Evolutionary conservation across 2,113 vertebrate species (phyloP), one percentile per base, ranked within the genome.

Genomic region (Ochotona princeps): DNA sequence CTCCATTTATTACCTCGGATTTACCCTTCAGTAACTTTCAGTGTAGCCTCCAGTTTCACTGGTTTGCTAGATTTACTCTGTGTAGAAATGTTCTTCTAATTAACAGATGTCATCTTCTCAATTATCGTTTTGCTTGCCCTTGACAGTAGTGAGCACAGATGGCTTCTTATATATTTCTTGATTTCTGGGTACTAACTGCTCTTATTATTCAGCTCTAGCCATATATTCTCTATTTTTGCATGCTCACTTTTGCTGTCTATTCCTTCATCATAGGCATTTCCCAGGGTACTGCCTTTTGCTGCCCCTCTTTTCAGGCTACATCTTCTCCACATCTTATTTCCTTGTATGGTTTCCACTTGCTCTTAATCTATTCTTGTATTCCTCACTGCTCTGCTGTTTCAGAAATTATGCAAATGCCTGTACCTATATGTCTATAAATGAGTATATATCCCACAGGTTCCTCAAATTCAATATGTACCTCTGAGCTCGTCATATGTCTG

Each of bases 61-160:
- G n/a, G 25, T 72, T 69, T 75, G 51, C 30, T 86, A 35, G 44
- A 91, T 87, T 87, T 80, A 54, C 10, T 84, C 67, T 88, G 13
- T 14, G 30, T 25, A 70, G 54, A 92, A 78, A 83, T 60, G 20
- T 66, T 11, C 25, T 89, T 74, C 72, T 74, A 87, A 67, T 76
- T 87, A 75, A 49, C 54, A 83, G 89, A 80, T 49, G 17, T 28
- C 28, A 20, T 73, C 47, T 35, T 80, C 25, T 60, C 35, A 51
- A 49, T 81, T 49, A 11, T 81, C 51, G 44, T 73, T 91, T 73
- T 75, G 8, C 20, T 84, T 80, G 35, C 54, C n/a, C 44, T 63
- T 87, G 65, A 26, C 30, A 81, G 25, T 10, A 44, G 44, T 73
- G 25, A 70, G 9, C 26, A 93, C 14, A 61, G n/a, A 75, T 87